Conservation (phyloP, 2,113 vertebrate genomes). For the Menura novaehollandiae region DNA sequence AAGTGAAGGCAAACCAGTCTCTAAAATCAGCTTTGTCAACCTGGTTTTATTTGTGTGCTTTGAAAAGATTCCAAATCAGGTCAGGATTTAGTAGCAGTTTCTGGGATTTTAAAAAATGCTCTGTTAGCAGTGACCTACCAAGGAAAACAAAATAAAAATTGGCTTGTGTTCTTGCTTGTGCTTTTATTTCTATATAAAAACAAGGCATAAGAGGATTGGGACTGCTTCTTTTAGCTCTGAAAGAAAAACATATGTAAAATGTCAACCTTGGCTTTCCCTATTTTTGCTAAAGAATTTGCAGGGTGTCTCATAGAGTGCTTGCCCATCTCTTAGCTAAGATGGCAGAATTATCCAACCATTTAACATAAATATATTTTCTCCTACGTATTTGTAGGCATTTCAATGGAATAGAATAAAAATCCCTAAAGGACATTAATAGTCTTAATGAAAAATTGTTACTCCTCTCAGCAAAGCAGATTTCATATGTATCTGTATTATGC, state of each 20-base stretch:
- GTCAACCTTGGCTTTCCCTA: background rate
- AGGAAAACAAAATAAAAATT: background rate
- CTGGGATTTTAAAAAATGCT: background rate
- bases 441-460: background rate
- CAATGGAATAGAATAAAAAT: background rate
- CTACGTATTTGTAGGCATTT: background rate
- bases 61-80: conserved; percentile 19
- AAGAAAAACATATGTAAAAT: background rate
- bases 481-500: background rate
- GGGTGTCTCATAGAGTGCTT: background rate
- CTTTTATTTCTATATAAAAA: background rate
- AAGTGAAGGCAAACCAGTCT: background rate
- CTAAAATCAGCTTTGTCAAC: background rate
- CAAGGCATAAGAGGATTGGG: background rate
- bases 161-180: background rate
- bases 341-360: background rate
- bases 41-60: background rate
- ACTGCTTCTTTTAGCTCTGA: background rate
- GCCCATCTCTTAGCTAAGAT: background rate
- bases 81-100: background rate
- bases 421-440: background rate
- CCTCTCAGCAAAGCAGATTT: background rate
- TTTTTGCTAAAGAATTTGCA: background rate
- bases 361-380: background rate
- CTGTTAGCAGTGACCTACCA: background rate